These are phyloP conservation scores for Engraulis encrasicolus DNA, from an alignment of 2,113 vertebrate genomes.

Conservation along the genomic window DNA sequence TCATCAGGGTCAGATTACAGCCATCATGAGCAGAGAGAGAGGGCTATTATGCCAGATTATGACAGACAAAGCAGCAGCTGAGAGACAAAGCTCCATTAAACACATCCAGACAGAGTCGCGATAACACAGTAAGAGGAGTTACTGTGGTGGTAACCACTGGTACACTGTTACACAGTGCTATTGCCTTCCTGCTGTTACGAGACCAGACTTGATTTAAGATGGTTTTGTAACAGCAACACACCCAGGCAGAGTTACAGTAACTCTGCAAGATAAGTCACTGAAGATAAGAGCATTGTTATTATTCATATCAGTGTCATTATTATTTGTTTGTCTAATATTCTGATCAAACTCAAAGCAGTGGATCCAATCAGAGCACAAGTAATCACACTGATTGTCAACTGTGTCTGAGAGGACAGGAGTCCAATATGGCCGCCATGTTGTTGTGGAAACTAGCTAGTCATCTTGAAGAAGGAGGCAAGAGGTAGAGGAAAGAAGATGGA, in stretches of 20 bases:
- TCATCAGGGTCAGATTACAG: conserved; percentile 41
- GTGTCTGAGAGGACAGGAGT: not conserved
- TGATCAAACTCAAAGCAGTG: not conserved
- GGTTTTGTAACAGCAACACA: too few species aligned
- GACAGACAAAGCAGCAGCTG: not conserved
- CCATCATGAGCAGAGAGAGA: conserved; percentile 12
- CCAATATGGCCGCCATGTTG: conserved; percentile 41
- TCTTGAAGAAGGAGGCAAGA: conserved; percentile 47
- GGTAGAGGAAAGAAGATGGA: conserved; percentile 29
- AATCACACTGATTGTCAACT: not conserved
- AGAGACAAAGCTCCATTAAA: not conserved
- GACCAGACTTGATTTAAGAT: too few species aligned
- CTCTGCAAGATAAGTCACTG: too few species aligned
- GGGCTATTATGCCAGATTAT: too few species aligned
- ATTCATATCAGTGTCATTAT: too few species aligned
- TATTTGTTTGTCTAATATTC: not conserved
- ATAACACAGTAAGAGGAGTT: too few species aligned
- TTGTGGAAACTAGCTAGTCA: conserved; percentile 56
- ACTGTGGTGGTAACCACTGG: too few species aligned
- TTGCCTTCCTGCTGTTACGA: too few species aligned
- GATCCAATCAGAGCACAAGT: not conserved
- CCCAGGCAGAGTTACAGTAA: not conserved
- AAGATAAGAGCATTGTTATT: too few species aligned
- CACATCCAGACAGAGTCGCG: not conserved
- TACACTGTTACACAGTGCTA: too few species aligned